A percentile compares a stretch with the other conserved stretches of the same genome.
phyloP scores from a whole-genome alignment of 2,797 vertebrate species.

The Gastrophryne carolinensis region DNA sequence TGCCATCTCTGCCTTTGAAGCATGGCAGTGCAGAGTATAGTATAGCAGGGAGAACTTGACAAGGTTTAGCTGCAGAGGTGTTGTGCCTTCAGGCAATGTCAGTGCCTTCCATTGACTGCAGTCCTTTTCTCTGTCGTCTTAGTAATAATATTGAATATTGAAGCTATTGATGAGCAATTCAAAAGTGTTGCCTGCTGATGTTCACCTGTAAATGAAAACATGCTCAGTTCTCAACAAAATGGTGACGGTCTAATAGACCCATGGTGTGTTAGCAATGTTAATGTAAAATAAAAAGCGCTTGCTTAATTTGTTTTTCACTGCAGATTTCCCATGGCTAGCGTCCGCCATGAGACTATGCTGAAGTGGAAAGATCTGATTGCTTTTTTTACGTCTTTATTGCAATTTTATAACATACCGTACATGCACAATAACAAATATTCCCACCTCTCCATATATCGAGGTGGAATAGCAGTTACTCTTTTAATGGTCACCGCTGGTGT shows the following conservation, averaged over 20 bases:
- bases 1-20: neutral
- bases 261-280: neutral
- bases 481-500: neutral
- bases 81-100: neutral
- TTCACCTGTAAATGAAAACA: neutral
- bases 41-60: neutral
- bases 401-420: neutral
- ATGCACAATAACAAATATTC: conserved; percentile 7
- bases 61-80: neutral
- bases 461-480: neutral
- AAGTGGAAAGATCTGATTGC: neutral
- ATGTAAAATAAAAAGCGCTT: conserved; percentile 2
- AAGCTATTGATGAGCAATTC: neutral
- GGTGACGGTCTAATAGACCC: neutral
- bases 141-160: neutral
- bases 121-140: neutral
- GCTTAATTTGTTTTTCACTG: conserved; percentile 26
- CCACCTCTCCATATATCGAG: neutral
- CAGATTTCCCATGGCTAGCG: conserved; percentile 11
- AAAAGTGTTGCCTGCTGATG: neutral
- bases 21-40: neutral
- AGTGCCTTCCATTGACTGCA: neutral
- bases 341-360: neutral
- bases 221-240: neutral
- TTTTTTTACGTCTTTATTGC: neutral